phyloP scores from a whole-genome alignment of 1,140 invertebrate species.

The Drosophila hydei region DNA sequence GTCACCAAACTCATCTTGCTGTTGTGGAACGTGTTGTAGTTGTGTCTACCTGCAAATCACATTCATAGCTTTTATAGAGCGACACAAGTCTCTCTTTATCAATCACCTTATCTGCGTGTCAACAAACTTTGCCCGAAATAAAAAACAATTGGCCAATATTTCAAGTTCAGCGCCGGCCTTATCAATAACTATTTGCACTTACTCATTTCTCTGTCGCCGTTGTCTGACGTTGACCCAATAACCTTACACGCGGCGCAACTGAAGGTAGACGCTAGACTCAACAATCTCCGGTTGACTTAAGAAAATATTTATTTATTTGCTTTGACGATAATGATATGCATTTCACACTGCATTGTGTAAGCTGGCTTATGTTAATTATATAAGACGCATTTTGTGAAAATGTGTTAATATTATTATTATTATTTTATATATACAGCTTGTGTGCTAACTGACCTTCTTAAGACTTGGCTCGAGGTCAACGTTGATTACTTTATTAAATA shows the following conservation, averaged over 20 bases:
- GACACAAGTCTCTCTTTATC: conserved; percentile 17
- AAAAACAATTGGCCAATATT: conserved; percentile 50
- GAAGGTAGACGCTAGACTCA: not conserved
- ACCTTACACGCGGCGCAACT: conserved; percentile 38
- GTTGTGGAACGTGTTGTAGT: not conserved
- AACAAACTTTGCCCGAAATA: conserved; percentile 42
- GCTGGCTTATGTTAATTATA: not conserved
- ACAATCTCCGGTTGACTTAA: not conserved
- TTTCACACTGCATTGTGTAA: not conserved
- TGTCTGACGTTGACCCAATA: conserved; percentile 70
- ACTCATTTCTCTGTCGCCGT: conserved; percentile 23
- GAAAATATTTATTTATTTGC: conserved; percentile 3
- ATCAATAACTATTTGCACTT: conserved; percentile 53
- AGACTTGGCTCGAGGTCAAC: too few species aligned
- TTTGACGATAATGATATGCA: not conserved
- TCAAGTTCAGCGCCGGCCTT: conserved; percentile 39
- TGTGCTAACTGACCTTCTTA: too few species aligned
- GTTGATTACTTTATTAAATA: too few species aligned
- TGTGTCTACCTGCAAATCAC: conserved; percentile 12
- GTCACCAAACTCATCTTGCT: conserved; percentile 24
- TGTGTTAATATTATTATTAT: not conserved
- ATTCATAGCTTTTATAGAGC: conserved; percentile 50
- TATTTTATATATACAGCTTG: too few species aligned
- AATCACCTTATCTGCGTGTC: conserved; percentile 50
- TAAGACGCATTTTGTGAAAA: not conserved